These are phyloP conservation scores for Cossypha heuglini DNA, from an alignment of 2,797 vertebrate genomes.

Conservation along the genomic window DNA sequence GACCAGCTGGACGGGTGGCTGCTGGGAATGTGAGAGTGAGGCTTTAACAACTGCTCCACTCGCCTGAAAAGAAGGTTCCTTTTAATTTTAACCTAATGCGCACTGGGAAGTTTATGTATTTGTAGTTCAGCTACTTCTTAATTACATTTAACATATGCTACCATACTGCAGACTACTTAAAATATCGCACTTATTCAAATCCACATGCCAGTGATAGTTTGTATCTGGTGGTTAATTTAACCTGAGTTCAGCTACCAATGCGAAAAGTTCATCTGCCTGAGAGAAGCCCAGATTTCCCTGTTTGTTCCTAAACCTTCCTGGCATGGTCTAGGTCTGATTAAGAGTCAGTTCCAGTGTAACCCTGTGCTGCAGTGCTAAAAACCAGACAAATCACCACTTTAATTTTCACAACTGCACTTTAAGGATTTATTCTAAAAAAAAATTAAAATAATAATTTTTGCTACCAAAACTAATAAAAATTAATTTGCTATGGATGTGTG, in stretches of 20 bases:
- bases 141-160: slow-evolving; percentile 27
- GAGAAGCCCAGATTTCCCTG: background rate
- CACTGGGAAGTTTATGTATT: background rate
- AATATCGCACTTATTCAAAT: background rate
- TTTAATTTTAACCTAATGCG: background rate
- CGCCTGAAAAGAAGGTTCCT: background rate
- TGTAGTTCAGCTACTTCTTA: background rate
- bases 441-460: background rate
- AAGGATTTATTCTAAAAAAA: background rate
- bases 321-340: background rate
- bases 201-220: background rate
- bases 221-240: background rate
- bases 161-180: background rate
- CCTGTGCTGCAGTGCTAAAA: background rate
- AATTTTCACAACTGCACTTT: background rate
- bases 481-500: background rate
- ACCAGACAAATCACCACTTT: background rate
- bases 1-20: accelerated
- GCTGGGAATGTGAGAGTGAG: background rate
- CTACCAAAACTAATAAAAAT: background rate
- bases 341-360: background rate
- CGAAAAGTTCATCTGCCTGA: background rate
- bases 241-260: background rate
- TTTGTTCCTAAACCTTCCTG: background rate
- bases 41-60: background rate